Evolutionary conservation across 1,140 invertebrate genomes (phyloP), one percentile per base, ranked within the genome.

Genomic region (Drosophila carrolli): DNA sequence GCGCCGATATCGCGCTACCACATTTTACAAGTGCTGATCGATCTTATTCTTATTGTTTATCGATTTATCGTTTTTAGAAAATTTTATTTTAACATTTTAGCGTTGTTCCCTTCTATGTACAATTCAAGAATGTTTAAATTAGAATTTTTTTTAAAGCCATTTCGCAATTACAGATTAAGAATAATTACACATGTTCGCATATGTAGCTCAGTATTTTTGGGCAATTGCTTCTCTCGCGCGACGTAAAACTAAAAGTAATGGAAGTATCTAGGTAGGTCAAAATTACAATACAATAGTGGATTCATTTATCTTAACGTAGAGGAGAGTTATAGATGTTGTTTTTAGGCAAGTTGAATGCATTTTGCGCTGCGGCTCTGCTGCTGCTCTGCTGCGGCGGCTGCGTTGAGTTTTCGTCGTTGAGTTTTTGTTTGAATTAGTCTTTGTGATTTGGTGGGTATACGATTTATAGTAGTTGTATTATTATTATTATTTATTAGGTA

Each of bases 391-490:
- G 75, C 57, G 41, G 55, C 74, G 63, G 78, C 78, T 66, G 65
- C 79, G 71, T 73, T 78, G 76, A 84, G 75, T 86, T 77, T 48
- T 82, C 67, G 83, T 86, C 79, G 83, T 84, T 85, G 80, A 83
- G 81, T 81, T 84, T 62, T 78, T 78, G 40, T 62, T 58, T 86
- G 83, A 86, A 89, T 86, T 86, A 86, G 83, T 86, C 83, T 86
- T 86, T 57, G 83, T 83, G 83, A 89, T 89, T 86, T 86, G 83
- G 83, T 86, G 83, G 83, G 83, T 86, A 86, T 76, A 76, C 74
- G 73, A 75, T 75, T 75, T 75, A 74, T 85, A 81, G 59, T 82
- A 82, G 62, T 81, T 59, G 66, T 43, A 23, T 67, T 57, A 68
- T 72, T 54, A 55, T 72, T 57, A 55, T 75, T 43, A 62, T 50